A percentile compares a stretch with the other conserved stretches of the same genome.
phyloP scores from a whole-genome alignment of 2,888 invertebrate genomes.

The Pammene fasciana region DNA sequence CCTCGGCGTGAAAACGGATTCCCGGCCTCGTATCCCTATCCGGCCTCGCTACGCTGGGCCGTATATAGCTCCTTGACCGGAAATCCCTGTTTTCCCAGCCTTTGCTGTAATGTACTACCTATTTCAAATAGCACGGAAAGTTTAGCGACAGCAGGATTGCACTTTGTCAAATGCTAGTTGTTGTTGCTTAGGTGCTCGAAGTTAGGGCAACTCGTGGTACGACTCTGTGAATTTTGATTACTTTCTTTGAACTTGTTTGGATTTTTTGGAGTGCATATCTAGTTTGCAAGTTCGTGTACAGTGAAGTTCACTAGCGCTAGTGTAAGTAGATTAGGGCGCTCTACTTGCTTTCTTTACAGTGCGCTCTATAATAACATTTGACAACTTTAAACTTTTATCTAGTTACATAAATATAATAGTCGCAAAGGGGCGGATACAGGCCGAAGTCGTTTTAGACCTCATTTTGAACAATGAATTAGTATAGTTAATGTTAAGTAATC shows the following conservation, averaged over 20 bases:
- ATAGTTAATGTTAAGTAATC: too few species aligned
- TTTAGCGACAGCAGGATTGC: conserved; percentile 8
- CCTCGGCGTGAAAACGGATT: too few species aligned
- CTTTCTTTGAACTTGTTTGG: conserved; percentile 18
- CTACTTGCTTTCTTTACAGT: neutral
- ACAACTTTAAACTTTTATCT: neutral
- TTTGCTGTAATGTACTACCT: too few species aligned
- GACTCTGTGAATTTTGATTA: conserved; percentile 33
- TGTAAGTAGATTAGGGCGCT: conserved; percentile 7
- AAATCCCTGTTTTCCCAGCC: too few species aligned
- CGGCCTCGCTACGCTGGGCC: too few species aligned
- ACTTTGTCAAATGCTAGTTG: conserved; percentile 17
- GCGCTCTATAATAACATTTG: neutral
- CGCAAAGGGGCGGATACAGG: too few species aligned
- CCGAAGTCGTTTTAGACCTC: too few species aligned
- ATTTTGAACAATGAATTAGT: too few species aligned
- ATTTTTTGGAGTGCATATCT: conserved; percentile 20
- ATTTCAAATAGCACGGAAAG: conserved; percentile 11
- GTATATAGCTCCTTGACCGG: too few species aligned
- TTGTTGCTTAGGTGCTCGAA: conserved; percentile 3
- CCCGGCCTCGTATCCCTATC: too few species aligned
- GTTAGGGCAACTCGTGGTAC: conserved; percentile 10
- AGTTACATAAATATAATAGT: too few species aligned
- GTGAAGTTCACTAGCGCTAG: conserved; percentile 10
- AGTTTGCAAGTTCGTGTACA: neutral